A percentile compares a stretch with the other conserved stretches of the same genome.
Evolutionary conservation across 2,888 invertebrate genomes (phyloP).

Genomic region (Parasteatoda lunata): DNA sequence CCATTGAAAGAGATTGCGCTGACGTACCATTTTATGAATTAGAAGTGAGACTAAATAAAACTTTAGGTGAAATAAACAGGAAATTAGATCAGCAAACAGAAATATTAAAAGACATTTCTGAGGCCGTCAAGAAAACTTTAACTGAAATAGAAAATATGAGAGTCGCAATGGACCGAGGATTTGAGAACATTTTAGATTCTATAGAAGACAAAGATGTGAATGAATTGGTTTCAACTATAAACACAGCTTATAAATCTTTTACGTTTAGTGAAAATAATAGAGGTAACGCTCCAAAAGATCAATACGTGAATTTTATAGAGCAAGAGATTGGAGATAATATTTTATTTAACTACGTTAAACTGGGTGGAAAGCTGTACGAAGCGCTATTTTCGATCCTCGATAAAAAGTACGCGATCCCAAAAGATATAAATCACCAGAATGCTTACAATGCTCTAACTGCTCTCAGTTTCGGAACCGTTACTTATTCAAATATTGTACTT

Average conservation of each 20-base stretch:
- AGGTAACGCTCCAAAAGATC: not conserved
- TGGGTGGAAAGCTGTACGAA: not conserved
- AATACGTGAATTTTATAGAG: not conserved
- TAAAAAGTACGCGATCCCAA: not conserved
- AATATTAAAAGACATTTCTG: too few relatives aligned
- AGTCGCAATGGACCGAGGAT: not conserved
- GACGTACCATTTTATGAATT: too few relatives aligned
- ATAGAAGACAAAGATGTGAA: not conserved
- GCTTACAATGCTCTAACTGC: not conserved
- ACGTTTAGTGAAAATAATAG: not conserved
- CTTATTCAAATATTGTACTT: not conserved
- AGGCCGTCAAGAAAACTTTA: not conserved
- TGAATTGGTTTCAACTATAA: not conserved
- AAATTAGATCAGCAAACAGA: too few relatives aligned
- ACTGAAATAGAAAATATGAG: not conserved
- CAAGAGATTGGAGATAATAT: not conserved
- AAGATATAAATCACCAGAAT: not conserved
- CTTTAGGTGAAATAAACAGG: too few relatives aligned
- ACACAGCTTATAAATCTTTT: not conserved
- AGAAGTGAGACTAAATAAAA: too few relatives aligned
- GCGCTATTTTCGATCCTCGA: not conserved
- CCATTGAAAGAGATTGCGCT: too few relatives aligned
- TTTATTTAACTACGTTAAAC: not conserved
- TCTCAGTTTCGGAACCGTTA: not conserved
- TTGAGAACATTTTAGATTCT: not conserved